A percentile compares a stretch with the other conserved stretches of the same genome.
Conservation (phyloP, 1,140 invertebrate species). For the Hylaeus volcanicus region DNA sequence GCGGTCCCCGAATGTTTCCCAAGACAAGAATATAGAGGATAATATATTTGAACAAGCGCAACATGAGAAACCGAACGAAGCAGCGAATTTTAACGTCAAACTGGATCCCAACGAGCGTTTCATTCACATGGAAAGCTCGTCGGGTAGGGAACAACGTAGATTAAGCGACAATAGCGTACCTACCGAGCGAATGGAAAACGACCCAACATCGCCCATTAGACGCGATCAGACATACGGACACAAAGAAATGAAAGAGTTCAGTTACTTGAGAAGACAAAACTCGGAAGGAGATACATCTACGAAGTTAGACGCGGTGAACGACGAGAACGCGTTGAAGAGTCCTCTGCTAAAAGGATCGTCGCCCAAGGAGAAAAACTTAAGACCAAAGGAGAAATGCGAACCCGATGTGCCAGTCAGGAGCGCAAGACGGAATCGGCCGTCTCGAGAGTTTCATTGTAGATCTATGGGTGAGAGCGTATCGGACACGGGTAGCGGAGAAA, state of each 20-base stretch:
- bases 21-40: constrained; percentile 72
- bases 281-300: constrained; percentile 75
- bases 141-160: constrained; percentile 69
- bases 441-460: constrained; percentile 75
- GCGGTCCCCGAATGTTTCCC: constrained; percentile 73
- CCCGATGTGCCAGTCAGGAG: constrained; percentile 78
- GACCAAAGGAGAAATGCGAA: constrained; percentile 71
- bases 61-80: constrained; percentile 71
- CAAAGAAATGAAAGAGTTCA: constrained; percentile 67
- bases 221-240: constrained; percentile 61
- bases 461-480: constrained; percentile 78
- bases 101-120: constrained; percentile 64
- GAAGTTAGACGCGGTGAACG: constrained; percentile 50
- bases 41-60: constrained; percentile 71
- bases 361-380: constrained; percentile 59
- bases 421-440: constrained; percentile 74
- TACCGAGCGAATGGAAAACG: constrained; percentile 62
- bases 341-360: constrained; percentile 34
- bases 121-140: constrained; percentile 55
- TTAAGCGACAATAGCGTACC: constrained; percentile 69
- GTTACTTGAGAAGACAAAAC: constrained; percentile 74
- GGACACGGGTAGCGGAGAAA: constrained; percentile 63
- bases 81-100: constrained; percentile 71
- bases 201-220: constrained; percentile 51
- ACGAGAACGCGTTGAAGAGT: constrained; percentile 51